phyloP scores from a whole-genome alignment of 2,797 vertebrate genomes.

The Sebastes itinus region DNA sequence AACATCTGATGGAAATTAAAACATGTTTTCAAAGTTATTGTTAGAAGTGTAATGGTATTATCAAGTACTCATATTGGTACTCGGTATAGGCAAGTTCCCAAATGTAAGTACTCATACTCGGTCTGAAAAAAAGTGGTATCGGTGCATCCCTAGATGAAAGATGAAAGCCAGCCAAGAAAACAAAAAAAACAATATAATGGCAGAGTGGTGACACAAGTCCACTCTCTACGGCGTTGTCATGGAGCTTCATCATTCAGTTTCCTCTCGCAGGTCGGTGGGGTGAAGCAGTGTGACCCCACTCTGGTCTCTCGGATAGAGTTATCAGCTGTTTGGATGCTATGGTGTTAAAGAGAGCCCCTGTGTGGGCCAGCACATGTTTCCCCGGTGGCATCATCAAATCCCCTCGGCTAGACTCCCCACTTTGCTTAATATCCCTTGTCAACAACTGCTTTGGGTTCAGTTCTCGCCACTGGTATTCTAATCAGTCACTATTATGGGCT shows the following conservation, averaged over 20 bases:
- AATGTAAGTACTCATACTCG: no score
- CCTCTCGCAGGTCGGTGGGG: slow-evolving; percentile 26
- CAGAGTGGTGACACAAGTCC: slow-evolving; percentile 14
- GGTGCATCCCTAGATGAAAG: neutral
- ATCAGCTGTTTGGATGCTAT: slow-evolving; percentile 72
- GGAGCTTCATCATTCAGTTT: slow-evolving; percentile 39
- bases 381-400: slow-evolving; percentile 74
- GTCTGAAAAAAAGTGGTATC: no score
- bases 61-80: no score
- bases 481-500: slow-evolving; percentile 71
- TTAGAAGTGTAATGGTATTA: no score
- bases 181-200: neutral
- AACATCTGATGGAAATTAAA: no score
- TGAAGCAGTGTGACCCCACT: slow-evolving; percentile 31
- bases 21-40: no score
- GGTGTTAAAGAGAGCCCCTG: slow-evolving; percentile 65
- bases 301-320: slow-evolving; percentile 54
- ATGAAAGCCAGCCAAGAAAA: slow-evolving; percentile 14
- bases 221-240: neutral
- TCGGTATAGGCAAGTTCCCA: no score
- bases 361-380: slow-evolving; percentile 70
- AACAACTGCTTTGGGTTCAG: slow-evolving; percentile 75
- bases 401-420: slow-evolving; percentile 66
- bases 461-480: slow-evolving; percentile 70
- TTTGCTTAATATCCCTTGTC: slow-evolving; percentile 76